phyloP scores from a whole-genome alignment of 2,888 invertebrate genomes.

The Linnaemya vulpina region DNA sequence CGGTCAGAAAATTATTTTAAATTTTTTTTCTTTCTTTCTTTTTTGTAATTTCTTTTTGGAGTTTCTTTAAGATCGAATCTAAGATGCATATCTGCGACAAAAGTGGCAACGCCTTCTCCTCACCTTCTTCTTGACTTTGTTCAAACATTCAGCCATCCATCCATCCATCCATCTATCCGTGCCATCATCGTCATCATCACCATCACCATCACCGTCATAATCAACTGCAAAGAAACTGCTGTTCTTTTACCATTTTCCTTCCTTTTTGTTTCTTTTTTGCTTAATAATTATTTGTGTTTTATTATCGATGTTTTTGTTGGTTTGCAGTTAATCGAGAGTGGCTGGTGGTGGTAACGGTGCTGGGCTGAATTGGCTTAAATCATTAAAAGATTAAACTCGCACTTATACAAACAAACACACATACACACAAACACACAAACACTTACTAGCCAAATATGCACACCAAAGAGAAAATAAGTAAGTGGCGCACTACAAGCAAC shows the following conservation, averaged over 20 bases:
- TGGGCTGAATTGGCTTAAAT: conserved; percentile 80
- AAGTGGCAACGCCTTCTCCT: conserved; percentile 74
- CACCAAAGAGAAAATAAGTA: not conserved
- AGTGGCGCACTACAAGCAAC: not conserved
- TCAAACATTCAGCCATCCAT: conserved; percentile 47
- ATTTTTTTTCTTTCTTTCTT: not conserved
- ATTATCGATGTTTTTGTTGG: conserved; percentile 17
- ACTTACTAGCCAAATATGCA: not conserved
- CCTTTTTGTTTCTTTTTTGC: conserved; percentile 2
- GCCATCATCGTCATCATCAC: conserved; percentile 51
- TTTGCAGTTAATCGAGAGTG: conserved; percentile 33
- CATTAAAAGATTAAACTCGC: conserved; percentile 78
- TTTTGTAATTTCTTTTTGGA: conserved; percentile 9
- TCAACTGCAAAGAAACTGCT: conserved; percentile 34
- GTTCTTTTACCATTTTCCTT: not conserved
- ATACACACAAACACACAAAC: not conserved
- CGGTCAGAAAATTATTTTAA: conserved; percentile 34
- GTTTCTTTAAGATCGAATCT: conserved; percentile 58
- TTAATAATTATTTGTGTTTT: conserved; percentile 57
- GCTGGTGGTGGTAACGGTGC: conserved; percentile 71
- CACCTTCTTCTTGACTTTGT: conserved; percentile 60
- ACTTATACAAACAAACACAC: conserved; percentile 5
- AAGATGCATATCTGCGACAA: conserved; percentile 71
- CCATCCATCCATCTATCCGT: conserved; percentile 46
- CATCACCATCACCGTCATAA: conserved; percentile 49